phyloP scores from a whole-genome alignment of 1,140 invertebrate species.

The Bombus waltoni region DNA sequence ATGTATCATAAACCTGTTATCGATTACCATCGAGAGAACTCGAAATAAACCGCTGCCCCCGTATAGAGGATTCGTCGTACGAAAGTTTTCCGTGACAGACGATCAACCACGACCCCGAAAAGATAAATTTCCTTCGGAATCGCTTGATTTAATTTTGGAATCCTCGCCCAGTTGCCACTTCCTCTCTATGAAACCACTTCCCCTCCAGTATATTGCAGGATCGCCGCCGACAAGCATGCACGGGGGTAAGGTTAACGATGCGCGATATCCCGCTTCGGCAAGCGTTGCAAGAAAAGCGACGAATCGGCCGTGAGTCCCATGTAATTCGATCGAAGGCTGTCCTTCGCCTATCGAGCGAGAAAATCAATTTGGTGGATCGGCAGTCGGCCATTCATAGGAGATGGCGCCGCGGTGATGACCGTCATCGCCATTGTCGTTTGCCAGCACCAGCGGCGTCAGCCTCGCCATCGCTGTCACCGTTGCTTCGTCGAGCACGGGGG shows the following conservation, averaged over 20 bases:
- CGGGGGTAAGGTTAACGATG: not conserved
- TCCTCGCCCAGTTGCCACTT: too few relatives aligned
- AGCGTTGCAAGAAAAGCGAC: not conserved
- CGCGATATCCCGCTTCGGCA: not conserved
- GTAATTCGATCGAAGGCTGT: constrained; percentile 28
- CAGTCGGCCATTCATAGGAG: constrained; percentile 31
- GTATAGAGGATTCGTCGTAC: too few relatives aligned
- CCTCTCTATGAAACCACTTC: too few relatives aligned
- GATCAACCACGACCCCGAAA: too few relatives aligned
- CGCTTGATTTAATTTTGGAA: too few relatives aligned
- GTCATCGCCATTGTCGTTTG: constrained; percentile 55
- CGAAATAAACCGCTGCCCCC: too few relatives aligned
- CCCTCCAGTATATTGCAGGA: not conserved
- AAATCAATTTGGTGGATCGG: constrained; percentile 52
- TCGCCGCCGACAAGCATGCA: not conserved
- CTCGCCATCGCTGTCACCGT: constrained; percentile 45
- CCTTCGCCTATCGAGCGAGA: constrained; percentile 8
- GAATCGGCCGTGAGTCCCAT: constrained; percentile 9
- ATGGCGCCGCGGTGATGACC: constrained; percentile 48
- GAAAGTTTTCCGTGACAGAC: too few relatives aligned
- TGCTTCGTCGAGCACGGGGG: constrained; percentile 46
- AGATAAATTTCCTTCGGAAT: too few relatives aligned
- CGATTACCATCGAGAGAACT: too few relatives aligned
- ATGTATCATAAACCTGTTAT: too few relatives aligned
- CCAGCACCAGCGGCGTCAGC: constrained; percentile 55